Evolutionary conservation across 2,113 vertebrate genomes (phyloP).

Genomic region (Tachysurus fulvidraco): DNA sequence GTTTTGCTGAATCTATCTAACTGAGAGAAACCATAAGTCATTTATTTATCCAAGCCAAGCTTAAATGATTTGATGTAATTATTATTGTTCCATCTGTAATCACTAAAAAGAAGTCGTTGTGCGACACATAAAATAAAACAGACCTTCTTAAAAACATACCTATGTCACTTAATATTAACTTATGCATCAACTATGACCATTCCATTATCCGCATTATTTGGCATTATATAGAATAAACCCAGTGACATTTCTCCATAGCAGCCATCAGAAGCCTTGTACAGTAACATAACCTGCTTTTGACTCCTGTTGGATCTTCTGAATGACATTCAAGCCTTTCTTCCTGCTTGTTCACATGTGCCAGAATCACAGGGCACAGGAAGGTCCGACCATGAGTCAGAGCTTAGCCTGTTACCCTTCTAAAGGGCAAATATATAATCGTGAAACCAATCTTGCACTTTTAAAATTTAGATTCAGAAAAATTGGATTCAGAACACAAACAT

Average conservation of each 20-base stretch:
- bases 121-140: not conserved
- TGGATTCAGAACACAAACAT: not conserved
- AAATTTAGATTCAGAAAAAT: not conserved
- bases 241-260: not conserved
- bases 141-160: not conserved
- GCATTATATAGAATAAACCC: not conserved
- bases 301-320: constrained; percentile 9
- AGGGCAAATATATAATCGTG: not conserved
- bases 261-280: not conserved
- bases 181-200: not conserved
- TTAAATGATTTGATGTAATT: not conserved
- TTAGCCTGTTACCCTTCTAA: not conserved
- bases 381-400: constrained; percentile 1
- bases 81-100: not conserved
- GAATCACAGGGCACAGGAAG: not conserved
- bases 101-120: not conserved
- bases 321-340: not conserved
- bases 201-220: not conserved
- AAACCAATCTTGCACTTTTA: not conserved
- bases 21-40: not conserved
- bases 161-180: not conserved
- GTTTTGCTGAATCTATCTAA: not conserved
- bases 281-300: not conserved
- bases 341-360: constrained; percentile 12
- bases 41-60: not conserved